These are phyloP conservation scores for Ranitomeya variabilis DNA, from an alignment of 2,113 vertebrate genomes.

Conservation along the genomic window DNA sequence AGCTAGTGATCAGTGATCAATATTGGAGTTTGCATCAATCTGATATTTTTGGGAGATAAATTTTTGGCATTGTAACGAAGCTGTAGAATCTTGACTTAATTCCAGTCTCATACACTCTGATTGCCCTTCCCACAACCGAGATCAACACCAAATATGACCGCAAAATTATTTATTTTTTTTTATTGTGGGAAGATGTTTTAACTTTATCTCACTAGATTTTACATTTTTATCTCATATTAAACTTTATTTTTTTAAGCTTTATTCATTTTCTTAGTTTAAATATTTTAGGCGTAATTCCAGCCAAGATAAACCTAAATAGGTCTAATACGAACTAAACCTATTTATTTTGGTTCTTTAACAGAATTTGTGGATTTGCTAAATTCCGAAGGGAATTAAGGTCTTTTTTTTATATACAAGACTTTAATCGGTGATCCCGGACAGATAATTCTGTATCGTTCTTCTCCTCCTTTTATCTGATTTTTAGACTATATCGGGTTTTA, in stretches of 20 bases:
- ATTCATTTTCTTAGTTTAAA: constrained; percentile 4
- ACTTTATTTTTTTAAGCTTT: background rate
- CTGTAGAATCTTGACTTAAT: background rate
- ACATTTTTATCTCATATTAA: background rate
- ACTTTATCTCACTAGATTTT: background rate
- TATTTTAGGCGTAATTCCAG: background rate
- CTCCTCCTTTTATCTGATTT: background rate
- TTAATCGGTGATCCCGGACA: background rate
- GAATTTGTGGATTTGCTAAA: background rate
- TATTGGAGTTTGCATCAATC: too few species aligned
- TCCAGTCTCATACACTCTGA: background rate
- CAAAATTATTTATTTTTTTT: background rate
- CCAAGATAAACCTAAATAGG: constrained; percentile 9
- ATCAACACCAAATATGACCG: background rate
- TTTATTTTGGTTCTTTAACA: constrained; percentile 3
- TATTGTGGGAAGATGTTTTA: constrained; percentile 26
- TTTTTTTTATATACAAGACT: background rate
- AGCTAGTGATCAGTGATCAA: too few species aligned
- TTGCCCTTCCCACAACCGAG: background rate
- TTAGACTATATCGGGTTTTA: background rate
- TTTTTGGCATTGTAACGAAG: too few species aligned
- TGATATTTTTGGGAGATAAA: too few species aligned
- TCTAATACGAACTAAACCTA: background rate
- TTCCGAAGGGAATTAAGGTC: background rate
- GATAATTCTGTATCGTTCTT: background rate